Conservation (phyloP, 1,140 invertebrate genomes). For the Pseudomyrmex dendroicus region DNA sequence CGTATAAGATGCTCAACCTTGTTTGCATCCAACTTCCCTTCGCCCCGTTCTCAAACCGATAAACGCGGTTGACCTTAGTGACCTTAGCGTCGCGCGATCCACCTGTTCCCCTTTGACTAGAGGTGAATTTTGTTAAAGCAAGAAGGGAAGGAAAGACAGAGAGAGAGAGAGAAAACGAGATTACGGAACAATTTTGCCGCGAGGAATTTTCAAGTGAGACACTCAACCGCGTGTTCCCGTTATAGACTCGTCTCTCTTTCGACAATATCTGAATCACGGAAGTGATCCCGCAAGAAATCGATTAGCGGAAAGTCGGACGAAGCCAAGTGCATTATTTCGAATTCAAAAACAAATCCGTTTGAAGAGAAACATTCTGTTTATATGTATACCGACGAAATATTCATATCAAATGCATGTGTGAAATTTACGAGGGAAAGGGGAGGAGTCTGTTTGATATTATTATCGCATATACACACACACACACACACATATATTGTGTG, state of each 20-base stretch:
- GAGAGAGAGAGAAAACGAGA: slow-evolving; percentile 5
- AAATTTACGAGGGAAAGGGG: too few relatives aligned
- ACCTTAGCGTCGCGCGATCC: slow-evolving; percentile 68
- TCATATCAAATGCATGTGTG: not conserved
- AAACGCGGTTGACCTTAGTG: slow-evolving; percentile 69
- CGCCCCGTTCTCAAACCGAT: slow-evolving; percentile 66
- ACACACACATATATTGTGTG: too few relatives aligned
- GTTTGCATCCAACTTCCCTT: slow-evolving; percentile 74
- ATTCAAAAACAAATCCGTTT: too few relatives aligned
- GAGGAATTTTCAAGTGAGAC: slow-evolving; percentile 34
- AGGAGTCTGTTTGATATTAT: too few relatives aligned
- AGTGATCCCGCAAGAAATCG: slow-evolving; percentile 38
- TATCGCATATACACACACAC: too few relatives aligned
- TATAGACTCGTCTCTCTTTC: slow-evolving; percentile 50
- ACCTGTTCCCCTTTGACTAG: slow-evolving; percentile 57
- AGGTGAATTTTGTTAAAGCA: slow-evolving; percentile 21
- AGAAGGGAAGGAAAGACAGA: not conserved
- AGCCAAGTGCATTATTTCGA: not conserved
- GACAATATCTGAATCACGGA: slow-evolving; percentile 39
- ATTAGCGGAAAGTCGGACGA: not conserved
- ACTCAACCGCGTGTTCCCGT: not conserved
- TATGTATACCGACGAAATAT: not conserved
- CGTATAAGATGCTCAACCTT: slow-evolving; percentile 76
- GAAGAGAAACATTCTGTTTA: too few relatives aligned
- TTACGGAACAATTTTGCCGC: slow-evolving; percentile 2